Evolutionary conservation across 2,113 vertebrate genomes (phyloP).

Genomic region (Odocoileus hemionus): DNA sequence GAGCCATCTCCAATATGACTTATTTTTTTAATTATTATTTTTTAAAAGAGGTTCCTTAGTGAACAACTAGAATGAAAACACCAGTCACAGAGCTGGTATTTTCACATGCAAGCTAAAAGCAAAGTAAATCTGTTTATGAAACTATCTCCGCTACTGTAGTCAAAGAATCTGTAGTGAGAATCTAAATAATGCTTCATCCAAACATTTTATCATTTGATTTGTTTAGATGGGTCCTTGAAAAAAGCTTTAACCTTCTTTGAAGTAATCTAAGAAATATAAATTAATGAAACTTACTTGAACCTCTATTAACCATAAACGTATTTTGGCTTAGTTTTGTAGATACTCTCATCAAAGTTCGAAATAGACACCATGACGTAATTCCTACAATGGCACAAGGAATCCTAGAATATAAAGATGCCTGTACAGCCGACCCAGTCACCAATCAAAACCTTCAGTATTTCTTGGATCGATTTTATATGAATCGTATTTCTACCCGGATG

Average conservation of each 20-base stretch:
- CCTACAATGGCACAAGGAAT: conserved; percentile 98
- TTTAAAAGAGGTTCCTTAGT: neutral
- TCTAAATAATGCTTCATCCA: neutral
- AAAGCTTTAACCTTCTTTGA: neutral
- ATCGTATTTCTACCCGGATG: conserved; percentile 98
- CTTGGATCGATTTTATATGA: conserved; percentile 98
- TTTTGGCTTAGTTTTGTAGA: conserved; percentile 88
- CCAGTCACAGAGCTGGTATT: neutral
- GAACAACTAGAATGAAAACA: neutral
- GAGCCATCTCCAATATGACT: neutral
- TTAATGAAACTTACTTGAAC: neutral
- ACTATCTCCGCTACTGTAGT: neutral
- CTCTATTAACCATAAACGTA: neutral
- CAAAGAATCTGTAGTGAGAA: neutral
- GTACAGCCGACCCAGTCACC: conserved; percentile 92
- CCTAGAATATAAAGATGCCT: conserved; percentile 94
- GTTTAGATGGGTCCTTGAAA: neutral
- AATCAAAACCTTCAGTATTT: conserved; percentile 99
- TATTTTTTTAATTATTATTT: neutral
- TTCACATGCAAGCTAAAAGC: neutral
- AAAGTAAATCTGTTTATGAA: neutral
- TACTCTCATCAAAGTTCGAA: conserved; percentile 90
- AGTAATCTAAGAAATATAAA: neutral
- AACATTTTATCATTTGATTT: neutral
- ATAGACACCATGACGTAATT: conserved; percentile 94